These are phyloP conservation scores for Aromia moschata DNA, from an alignment of 2,888 invertebrate genomes.

Conservation along the genomic window DNA sequence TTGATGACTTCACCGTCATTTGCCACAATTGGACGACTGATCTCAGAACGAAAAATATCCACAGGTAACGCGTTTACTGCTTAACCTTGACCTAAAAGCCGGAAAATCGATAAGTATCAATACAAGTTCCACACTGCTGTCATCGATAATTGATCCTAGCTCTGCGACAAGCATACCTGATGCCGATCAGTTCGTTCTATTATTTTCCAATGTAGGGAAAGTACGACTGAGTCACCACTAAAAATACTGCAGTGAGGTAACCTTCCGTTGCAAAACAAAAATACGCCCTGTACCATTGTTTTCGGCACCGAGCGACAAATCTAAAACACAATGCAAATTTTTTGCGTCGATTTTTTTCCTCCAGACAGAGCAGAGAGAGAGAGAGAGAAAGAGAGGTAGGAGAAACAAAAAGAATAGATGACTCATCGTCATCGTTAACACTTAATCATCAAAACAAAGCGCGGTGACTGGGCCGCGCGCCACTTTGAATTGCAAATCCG, in stretches of 20 bases:
- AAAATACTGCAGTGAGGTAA: constrained; percentile 24
- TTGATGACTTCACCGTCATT: too few relatives aligned
- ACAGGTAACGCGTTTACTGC: too few relatives aligned
- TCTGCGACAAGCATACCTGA: neutral
- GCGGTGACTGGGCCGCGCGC: neutral
- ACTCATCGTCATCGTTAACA: constrained; percentile 16
- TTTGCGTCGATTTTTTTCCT: neutral
- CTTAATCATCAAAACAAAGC: constrained; percentile 6
- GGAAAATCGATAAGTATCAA: too few relatives aligned
- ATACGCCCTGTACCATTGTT: constrained; percentile 21
- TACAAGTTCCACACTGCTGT: too few relatives aligned
- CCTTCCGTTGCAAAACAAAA: constrained; percentile 14
- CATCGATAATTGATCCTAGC: neutral
- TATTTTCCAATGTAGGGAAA: neutral
- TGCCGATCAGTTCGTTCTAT: too few relatives aligned
- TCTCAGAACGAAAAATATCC: too few relatives aligned
- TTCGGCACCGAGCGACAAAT: constrained; percentile 11
- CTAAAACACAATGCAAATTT: constrained; percentile 20
- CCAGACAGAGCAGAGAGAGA: too few relatives aligned
- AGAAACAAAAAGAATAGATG: constrained; percentile 14
- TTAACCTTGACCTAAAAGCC: too few relatives aligned
- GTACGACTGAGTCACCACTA: constrained; percentile 12
- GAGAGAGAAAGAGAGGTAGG: too few relatives aligned
- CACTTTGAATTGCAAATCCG: constrained; percentile 20
- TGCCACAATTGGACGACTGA: too few relatives aligned